phyloP scores from a whole-genome alignment of 2,113 vertebrate genomes.

The Telmatochromis bifrenatus region DNA sequence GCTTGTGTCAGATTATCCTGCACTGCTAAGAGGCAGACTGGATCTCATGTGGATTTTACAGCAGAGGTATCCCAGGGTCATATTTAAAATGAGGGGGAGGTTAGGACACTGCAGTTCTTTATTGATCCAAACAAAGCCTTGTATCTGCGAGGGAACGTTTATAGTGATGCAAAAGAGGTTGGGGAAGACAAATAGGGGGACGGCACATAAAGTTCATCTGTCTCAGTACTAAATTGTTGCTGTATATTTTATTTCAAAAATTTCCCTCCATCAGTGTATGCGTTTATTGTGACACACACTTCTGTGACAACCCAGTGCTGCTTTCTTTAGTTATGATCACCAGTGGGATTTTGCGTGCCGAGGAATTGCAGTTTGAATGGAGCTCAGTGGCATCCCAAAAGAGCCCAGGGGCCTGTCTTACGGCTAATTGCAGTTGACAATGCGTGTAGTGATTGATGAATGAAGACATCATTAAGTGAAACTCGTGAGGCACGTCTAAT shows the following conservation, averaged over 20 bases:
- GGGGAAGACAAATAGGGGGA: background rate
- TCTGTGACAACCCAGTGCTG: background rate
- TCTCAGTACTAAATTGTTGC: background rate
- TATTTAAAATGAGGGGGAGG: constrained; percentile 13
- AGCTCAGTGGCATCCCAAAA: background rate
- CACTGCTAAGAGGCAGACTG: constrained; percentile 1
- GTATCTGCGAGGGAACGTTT: background rate
- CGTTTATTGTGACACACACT: background rate
- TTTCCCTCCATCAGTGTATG: constrained; percentile 3
- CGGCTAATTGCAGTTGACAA: background rate
- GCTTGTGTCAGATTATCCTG: background rate
- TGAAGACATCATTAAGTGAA: background rate
- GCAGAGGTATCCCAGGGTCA: constrained; percentile 11
- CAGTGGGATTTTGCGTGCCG: background rate
- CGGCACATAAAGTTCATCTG: constrained; percentile 4
- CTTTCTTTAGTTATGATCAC: constrained; percentile 1
- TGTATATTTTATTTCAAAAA: background rate
- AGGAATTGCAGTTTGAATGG: constrained; percentile 2
- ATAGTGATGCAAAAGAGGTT: background rate
- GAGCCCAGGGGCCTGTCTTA: background rate
- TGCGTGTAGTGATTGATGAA: background rate
- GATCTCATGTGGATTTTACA: background rate
- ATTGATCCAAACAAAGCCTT: background rate
- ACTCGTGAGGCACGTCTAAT: background rate
- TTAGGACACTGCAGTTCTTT: constrained; percentile 9